A percentile compares a stretch with the other conserved stretches of the same genome.
phyloP scores from a whole-genome alignment of 2,113 vertebrate species.

The Aspidoscelis tigris region DNA sequence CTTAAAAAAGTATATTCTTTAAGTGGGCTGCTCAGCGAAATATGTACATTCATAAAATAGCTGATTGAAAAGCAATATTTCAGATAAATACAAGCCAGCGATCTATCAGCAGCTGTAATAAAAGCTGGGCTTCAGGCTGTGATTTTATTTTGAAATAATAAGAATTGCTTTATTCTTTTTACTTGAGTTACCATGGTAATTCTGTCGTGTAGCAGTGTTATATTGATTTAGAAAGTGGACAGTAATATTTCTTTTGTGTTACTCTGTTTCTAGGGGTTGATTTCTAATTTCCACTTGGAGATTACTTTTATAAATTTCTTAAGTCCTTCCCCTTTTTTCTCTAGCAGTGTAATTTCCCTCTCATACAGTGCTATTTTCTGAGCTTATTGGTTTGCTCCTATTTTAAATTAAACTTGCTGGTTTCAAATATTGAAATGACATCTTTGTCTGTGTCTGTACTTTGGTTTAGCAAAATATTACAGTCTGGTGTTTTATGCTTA shows the following conservation, averaged over 20 bases:
- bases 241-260: conserved; percentile 99
- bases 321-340: conserved; percentile 91
- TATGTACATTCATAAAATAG: conserved; percentile 93
- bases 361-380: conserved; percentile 91
- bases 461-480: conserved; percentile 92
- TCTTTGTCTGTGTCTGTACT: conserved; percentile 90
- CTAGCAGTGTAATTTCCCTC: conserved; percentile 95
- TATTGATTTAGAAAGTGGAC: conserved; percentile 99
- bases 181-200: conserved; percentile 99
- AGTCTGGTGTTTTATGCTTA: conserved; percentile 87
- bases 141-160: conserved; percentile 99
- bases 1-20: conserved; percentile 80
- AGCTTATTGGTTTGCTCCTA: conserved; percentile 97
- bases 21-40: conserved; percentile 89
- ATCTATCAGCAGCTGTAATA: conserved; percentile 97
- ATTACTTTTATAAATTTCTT: conserved; percentile 99
- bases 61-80: conserved; percentile 97
- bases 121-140: conserved; percentile 96
- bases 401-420: conserved; percentile 98
- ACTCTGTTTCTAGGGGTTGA: conserved; percentile 97
- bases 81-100: conserved; percentile 94
- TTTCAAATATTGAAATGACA: conserved; percentile 99
- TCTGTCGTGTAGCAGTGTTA: conserved; percentile 94
- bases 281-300: conserved; percentile 99
- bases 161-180: conserved; percentile 99